Evolutionary conservation across 1,140 invertebrate species (phyloP).

Genomic region (honey bee (Apis mellifera)): Amel_HAv3.1 CM009931.2:19488001-19488500

Average conservation of each 20-base stretch:
- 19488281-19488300: constrained; percentile 59
- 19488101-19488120: neutral
- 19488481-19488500: neutral
- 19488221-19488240: constrained; percentile 54
- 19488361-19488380: neutral
- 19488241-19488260: constrained; percentile 57
- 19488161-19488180: constrained; percentile 1
- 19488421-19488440: no score
- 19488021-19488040: neutral
- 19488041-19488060: neutral
- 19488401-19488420: neutral
- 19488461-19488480: neutral
- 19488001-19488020: no score
- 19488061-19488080: neutral
- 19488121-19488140: neutral
- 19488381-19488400: neutral
- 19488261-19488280: constrained; percentile 39
- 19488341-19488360: constrained; percentile 52
- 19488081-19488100: neutral
- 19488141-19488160: neutral
- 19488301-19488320: constrained; percentile 58
- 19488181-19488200: constrained; percentile 42
- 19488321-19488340: constrained; percentile 32
- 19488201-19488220: constrained; percentile 58
- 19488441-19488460: neutral